phyloP scores from a whole-genome alignment of 2,113 vertebrate genomes.

The Pituophis catenifer region DNA sequence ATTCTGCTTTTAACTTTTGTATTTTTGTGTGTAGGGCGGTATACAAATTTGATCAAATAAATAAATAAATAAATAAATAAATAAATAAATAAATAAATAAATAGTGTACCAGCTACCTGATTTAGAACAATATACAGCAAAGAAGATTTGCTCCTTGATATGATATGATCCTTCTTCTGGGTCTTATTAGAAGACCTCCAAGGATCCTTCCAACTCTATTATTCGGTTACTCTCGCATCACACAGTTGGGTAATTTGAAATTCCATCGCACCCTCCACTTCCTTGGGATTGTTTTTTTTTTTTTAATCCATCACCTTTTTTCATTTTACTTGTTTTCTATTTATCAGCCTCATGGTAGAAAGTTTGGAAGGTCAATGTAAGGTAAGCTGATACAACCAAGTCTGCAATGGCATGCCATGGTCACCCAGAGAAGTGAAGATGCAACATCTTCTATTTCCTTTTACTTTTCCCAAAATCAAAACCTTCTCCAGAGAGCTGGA shows the following conservation, averaged over 20 bases:
- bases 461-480: neutral
- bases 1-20: too few relatives aligned
- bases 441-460: neutral
- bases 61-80: too few relatives aligned
- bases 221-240: neutral
- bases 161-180: too few relatives aligned
- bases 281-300: neutral
- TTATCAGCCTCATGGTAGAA: neutral
- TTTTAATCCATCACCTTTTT: constrained; percentile 25
- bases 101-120: too few relatives aligned
- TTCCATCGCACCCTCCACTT: neutral
- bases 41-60: too few relatives aligned
- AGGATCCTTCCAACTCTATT: too few relatives aligned
- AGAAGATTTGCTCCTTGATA: too few relatives aligned
- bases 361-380: constrained; percentile 35
- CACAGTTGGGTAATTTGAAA: constrained; percentile 42
- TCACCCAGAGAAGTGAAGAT: neutral
- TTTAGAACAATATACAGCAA: too few relatives aligned
- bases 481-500: neutral
- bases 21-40: too few relatives aligned
- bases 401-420: neutral
- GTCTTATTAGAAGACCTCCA: too few relatives aligned
- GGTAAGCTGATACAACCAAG: constrained; percentile 45
- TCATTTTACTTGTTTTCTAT: constrained; percentile 20
- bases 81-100: too few relatives aligned